These are phyloP conservation scores for Thripadectes ignobilis DNA, from an alignment of 2,797 vertebrate genomes.

Conservation along the genomic window DNA sequence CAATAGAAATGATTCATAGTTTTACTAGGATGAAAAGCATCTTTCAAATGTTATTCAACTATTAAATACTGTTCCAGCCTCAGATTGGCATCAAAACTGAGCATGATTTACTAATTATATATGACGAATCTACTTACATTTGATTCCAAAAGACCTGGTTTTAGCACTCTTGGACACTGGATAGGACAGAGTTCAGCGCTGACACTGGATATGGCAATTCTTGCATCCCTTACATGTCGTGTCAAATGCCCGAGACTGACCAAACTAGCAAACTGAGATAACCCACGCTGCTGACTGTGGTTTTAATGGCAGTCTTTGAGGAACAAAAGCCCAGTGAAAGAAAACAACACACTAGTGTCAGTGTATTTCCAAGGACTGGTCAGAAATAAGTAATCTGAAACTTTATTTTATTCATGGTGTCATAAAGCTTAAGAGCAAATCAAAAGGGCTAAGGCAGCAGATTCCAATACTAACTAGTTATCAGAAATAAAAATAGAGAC, in stretches of 20 bases:
- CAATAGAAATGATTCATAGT: background rate
- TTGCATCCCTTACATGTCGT: background rate
- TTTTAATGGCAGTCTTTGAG: background rate
- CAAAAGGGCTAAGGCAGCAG: slow-evolving; percentile 2
- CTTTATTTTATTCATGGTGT: background rate
- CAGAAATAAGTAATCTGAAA: slow-evolving; percentile 25
- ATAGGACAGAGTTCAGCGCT: background rate
- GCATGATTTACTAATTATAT: background rate
- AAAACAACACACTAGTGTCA: background rate
- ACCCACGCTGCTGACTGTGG: background rate
- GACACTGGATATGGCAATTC: background rate
- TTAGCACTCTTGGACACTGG: background rate
- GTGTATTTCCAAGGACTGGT: background rate
- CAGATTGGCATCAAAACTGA: background rate
- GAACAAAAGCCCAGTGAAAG: slow-evolving; percentile 20
- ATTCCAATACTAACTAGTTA: background rate
- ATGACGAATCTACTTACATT: background rate
- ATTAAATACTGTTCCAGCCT: background rate
- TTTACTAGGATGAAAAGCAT: background rate
- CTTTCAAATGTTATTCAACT: background rate
- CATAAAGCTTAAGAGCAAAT: background rate
- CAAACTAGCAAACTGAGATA: background rate
- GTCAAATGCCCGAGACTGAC: background rate
- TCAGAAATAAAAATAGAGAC: background rate
- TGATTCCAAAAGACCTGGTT: background rate